These are phyloP conservation scores for Nymphalis polychloros DNA, from an alignment of 2,888 invertebrate species.

Conservation along the genomic window DNA sequence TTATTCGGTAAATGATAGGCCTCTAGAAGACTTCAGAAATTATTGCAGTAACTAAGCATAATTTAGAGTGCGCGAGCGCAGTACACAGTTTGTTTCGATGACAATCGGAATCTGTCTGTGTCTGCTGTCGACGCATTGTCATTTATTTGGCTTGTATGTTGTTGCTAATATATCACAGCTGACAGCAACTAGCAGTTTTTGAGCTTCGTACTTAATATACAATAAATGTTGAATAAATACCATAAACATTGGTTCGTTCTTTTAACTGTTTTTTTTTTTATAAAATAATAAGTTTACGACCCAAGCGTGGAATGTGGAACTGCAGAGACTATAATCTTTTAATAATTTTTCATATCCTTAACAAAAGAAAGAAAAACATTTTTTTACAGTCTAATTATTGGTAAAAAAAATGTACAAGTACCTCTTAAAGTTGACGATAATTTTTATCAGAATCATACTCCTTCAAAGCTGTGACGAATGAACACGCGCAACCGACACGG, in stretches of 20 bases:
- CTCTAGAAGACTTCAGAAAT: constrained; percentile 63
- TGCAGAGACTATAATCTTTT: not conserved
- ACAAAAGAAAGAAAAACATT: not conserved
- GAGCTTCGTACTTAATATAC: constrained; percentile 11
- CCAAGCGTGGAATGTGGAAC: not conserved
- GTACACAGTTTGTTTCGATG: constrained; percentile 67
- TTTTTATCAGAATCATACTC: constrained; percentile 37
- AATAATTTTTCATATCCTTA: too few species aligned
- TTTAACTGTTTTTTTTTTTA: not conserved
- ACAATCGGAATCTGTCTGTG: constrained; percentile 74
- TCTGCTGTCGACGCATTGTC: constrained; percentile 61
- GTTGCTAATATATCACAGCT: constrained; percentile 26
- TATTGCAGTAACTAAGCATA: constrained; percentile 63
- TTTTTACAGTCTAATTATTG: constrained; percentile 8
- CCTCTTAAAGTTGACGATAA: constrained; percentile 34
- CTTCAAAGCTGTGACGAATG: constrained; percentile 47
- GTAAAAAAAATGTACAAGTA: constrained; percentile 6
- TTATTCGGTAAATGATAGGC: constrained; percentile 75
- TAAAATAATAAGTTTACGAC: not conserved
- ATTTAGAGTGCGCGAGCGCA: constrained; percentile 59
- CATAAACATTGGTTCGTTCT: not conserved
- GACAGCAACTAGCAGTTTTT: constrained; percentile 22
- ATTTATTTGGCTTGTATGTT: constrained; percentile 54
- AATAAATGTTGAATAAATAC: not conserved
- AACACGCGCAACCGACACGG: constrained; percentile 58